A percentile compares a stretch with the other conserved stretches of the same genome.
phyloP scores from a whole-genome alignment of 1,140 invertebrate genomes.

The Zelostemma sp. region DNA sequence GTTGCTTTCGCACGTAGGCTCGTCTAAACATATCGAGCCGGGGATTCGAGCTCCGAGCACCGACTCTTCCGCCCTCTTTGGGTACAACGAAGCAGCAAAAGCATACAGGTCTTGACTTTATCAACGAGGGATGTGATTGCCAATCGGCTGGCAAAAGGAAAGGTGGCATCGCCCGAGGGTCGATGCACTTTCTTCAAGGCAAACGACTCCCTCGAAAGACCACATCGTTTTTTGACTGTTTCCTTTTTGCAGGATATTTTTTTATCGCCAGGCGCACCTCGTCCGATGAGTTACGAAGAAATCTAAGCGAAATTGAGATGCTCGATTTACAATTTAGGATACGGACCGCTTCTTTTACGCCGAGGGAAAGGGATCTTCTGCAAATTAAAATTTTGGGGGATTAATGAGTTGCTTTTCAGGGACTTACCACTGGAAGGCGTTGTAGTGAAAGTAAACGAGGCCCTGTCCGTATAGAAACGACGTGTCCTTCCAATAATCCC shows the following conservation, averaged over 20 bases:
- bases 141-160: too few species aligned
- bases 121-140: too few species aligned
- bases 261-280: conserved; percentile 18
- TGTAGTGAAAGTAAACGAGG: conserved; percentile 95
- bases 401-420: background rate
- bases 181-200: conserved; percentile 62
- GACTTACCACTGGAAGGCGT: conserved; percentile 95
- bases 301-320: background rate
- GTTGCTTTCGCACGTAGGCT: too few species aligned
- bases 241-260: conserved; percentile 28
- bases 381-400: background rate
- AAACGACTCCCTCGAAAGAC: conserved; percentile 58
- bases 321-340: too few species aligned
- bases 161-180: conserved; percentile 53
- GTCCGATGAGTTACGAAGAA: background rate
- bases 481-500: conserved; percentile 91
- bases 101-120: too few species aligned
- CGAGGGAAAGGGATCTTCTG: too few species aligned
- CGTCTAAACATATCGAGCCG: too few species aligned
- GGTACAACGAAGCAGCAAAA: too few species aligned
- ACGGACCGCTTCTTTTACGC: too few species aligned
- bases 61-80: too few species aligned
- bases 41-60: too few species aligned
- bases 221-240: conserved; percentile 55
- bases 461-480: conserved; percentile 94